Evolutionary conservation across 2,888 invertebrate genomes (phyloP).

Genomic region (Drosophila acutilabella): DNA sequence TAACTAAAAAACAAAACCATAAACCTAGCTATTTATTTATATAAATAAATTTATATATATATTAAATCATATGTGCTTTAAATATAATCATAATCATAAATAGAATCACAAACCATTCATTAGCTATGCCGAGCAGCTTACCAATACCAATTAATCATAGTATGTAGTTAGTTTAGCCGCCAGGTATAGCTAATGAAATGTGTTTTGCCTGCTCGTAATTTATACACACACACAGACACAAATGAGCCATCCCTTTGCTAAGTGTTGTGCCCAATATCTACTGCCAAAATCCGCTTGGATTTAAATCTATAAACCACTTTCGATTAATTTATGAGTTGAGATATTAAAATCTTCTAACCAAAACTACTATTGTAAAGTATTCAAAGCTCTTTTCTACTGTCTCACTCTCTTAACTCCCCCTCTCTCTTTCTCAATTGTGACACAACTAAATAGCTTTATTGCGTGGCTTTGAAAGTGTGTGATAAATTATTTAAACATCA

Average conservation of each 20-base stretch:
- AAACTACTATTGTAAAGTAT: conserved; percentile 24
- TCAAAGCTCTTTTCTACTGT: background rate
- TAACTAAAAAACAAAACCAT: conserved; percentile 38
- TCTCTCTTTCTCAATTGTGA: conserved; percentile 12
- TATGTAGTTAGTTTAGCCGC: conserved; percentile 39
- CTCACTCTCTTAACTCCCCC: conserved; percentile 2
- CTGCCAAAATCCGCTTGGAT: background rate
- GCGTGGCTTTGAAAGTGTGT: conserved; percentile 68
- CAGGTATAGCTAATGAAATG: conserved; percentile 39
- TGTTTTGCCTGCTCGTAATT: conserved; percentile 66
- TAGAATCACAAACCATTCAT: conserved; percentile 36
- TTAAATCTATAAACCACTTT: background rate
- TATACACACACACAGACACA: conserved; percentile 68
- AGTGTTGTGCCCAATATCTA: conserved; percentile 49
- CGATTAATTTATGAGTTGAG: conserved; percentile 3
- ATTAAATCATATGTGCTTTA: conserved; percentile 70
- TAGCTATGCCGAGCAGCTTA: conserved; percentile 38
- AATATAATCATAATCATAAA: conserved; percentile 59
- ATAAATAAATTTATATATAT: conserved; percentile 7
- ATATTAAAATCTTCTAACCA: background rate
- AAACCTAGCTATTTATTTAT: conserved; percentile 57
- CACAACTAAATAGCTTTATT: conserved; percentile 50
- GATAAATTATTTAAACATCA: conserved; percentile 74
- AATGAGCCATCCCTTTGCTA: conserved; percentile 43
- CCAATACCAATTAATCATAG: conserved; percentile 13